Evolutionary conservation across 2,888 invertebrate genomes (phyloP), one percentile per base, ranked within the genome.

Genomic region (Rambutsinella grinnellia): DNA sequence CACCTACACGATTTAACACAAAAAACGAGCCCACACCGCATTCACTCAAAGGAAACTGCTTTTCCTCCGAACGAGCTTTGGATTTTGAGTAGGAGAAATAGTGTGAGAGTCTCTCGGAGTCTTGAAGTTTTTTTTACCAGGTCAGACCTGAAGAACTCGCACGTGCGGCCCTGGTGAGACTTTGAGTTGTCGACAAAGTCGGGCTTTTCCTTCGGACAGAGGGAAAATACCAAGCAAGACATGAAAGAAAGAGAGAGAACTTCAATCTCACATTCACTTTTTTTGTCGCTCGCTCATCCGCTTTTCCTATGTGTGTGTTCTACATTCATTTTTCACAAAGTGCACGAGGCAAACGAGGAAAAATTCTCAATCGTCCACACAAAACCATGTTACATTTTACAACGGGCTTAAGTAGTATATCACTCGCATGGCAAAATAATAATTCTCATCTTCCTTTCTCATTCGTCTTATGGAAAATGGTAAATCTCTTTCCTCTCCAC

Each of bases 91-190:
- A 36, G 36, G 36, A 36, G 23, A 8, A 19, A 6, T 23, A 54
- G 23, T 19, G 54, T 23, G 10, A 17, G 21, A 54, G 24, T 54
- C 17, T 54, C 8, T 54, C 17, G 54, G 54, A 54, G 8, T 10
- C 17, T 21, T 8, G 54, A 51, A 23, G 44, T 57, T 76, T 74
- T 77, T 66, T 57, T 71, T 70, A 80, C 65, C 78, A 80, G 80
- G 80, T 80, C 80, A 80, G 78, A 72, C 72, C 70, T 78, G 76
- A 76, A 72, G 71, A 80, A 76, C 78, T 78, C 80, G 80, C 80
- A 80, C 80, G 80, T 80, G 80, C 78, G 78, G 56, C 61, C 66
- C 44, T 66, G 27, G 61, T 19, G 62, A 68, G 75, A 75, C 27
- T 28, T 49, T 36, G 21, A 54, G 23, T 13, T 70, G 51, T 53